Evolutionary conservation across 2,113 vertebrate species (phyloP).

Genomic region (Alosa alosa): DNA sequence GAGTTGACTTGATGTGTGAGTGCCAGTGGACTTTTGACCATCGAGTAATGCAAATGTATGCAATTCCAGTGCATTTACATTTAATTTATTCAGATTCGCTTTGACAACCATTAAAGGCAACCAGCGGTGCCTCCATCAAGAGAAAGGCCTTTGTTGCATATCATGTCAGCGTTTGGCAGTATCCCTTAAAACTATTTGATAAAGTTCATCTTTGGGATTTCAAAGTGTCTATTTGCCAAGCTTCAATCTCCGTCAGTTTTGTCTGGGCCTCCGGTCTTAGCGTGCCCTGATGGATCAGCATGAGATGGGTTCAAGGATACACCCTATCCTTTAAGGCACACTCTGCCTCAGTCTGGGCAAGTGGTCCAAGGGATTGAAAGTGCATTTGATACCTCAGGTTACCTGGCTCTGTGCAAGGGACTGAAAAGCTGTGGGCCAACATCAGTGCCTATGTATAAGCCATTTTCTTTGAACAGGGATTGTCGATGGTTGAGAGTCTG

Average conservation of each 20-base stretch:
- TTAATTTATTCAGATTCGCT: background rate
- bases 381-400: slow-evolving; percentile 14
- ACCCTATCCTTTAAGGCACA: background rate
- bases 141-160: background rate
- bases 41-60: slow-evolving; percentile 24
- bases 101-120: background rate
- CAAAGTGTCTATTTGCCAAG: background rate
- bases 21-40: background rate
- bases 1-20: slow-evolving; percentile 21
- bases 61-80: background rate
- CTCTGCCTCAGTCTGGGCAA: background rate
- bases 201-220: background rate
- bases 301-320: background rate
- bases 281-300: slow-evolving; percentile 17
- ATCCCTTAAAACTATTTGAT: background rate
- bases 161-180: background rate
- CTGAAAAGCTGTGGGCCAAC: slow-evolving; percentile 22
- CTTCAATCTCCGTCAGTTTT: background rate
- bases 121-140: background rate
- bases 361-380: background rate
- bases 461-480: slow-evolving; percentile 31
- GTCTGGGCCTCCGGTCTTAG: background rate
- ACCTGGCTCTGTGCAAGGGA: background rate
- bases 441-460: background rate
- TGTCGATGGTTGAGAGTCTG: slow-evolving; percentile 5